Base-by-base conservation (phyloP, 2,888 invertebrate genomes). In the Eumerus sabulonum region DNA sequence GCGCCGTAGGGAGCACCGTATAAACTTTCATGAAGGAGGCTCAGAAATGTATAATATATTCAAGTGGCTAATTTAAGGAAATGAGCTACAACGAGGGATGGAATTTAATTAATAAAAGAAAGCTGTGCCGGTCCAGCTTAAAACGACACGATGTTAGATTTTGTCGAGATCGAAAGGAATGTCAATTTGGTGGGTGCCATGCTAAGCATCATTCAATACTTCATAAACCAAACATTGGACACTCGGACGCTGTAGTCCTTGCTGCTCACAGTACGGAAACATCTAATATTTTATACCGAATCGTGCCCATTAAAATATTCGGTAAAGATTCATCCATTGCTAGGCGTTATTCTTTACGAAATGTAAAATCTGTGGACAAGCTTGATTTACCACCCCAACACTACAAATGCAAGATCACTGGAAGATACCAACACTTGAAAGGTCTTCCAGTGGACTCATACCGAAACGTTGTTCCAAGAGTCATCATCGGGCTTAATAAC, bases 401-500 rank as follows among this genome's bases (percentile, higher is more conserved):
- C 5, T 36, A 9, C 5, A 36, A 11, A 36, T 36, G 36, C 7
- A 36, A 9, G 11, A 5, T 36, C 7, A 9, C 36, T 5, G 36
- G 11, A 9, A 36, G 36, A 36, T 36, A 9, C 36, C 5, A 11
- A 36, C 36, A 36, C 11, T 36, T 36, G 11, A 36, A 11, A 36
- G 36, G 36, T 36, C 36, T 36, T 5, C 36, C 36, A 11, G 36
- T 36, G 7, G 11, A 42, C 12, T 9, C 42, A n/a, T n/a, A 42
- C 7, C 42, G 13, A n/a, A 5, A 42, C 68, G 9, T 64, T 68
- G 35, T 9, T 11, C n/a, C 45, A 45, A 1, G 70, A 71, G 0
- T 68, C 50, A 14, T 56, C 48, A 0, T 63, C 54, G 3, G 66
- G 79, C 35, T 16, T 45, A 14, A 13, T 35, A 1, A 70, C 77